Percentiles rank a stretch among this genome's conserved stretches.
Conservation (phyloP, 37 sponge, comb jelly and placozoan species). For the Tethya wilhelma region DNA sequence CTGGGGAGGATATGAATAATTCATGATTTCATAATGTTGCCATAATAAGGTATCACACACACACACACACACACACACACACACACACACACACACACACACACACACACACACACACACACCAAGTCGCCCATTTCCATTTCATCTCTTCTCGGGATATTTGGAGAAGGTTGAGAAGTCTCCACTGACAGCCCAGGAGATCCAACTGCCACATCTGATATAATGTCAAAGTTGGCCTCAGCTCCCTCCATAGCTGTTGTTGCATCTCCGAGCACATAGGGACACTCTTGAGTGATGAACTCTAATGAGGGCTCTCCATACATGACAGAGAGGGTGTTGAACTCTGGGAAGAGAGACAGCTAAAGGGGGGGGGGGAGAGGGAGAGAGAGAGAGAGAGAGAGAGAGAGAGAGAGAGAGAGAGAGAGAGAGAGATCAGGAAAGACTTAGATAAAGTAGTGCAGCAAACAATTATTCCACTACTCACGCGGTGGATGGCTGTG, state of each 20-base stretch:
- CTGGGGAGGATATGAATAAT: no score
- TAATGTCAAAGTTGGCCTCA: conserved; percentile 51
- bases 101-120: no score
- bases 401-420: background rate
- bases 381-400: conserved; percentile 21
- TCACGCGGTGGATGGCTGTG: conserved; percentile 66
- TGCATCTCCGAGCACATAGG: conserved; percentile 53
- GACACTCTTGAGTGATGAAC: conserved; percentile 75
- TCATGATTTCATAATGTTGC: no score
- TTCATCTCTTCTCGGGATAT: background rate
- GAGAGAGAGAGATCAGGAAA: background rate
- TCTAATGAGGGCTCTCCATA: conserved; percentile 66
- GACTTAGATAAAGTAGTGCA: background rate
- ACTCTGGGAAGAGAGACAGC: conserved; percentile 81
- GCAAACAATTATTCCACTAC: no score
- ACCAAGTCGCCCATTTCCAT: background rate
- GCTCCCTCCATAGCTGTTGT: conserved; percentile 17
- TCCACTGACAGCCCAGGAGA: no score
- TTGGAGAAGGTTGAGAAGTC: background rate
- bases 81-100: no score
- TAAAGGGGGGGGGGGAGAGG: conserved; percentile 26
- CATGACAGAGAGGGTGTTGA: conserved; percentile 92
- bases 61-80: no score
- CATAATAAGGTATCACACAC: no score
- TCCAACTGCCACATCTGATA: background rate